phyloP scores from a whole-genome alignment of 2,888 invertebrate genomes.

The Iphiclides podalirius region DNA sequence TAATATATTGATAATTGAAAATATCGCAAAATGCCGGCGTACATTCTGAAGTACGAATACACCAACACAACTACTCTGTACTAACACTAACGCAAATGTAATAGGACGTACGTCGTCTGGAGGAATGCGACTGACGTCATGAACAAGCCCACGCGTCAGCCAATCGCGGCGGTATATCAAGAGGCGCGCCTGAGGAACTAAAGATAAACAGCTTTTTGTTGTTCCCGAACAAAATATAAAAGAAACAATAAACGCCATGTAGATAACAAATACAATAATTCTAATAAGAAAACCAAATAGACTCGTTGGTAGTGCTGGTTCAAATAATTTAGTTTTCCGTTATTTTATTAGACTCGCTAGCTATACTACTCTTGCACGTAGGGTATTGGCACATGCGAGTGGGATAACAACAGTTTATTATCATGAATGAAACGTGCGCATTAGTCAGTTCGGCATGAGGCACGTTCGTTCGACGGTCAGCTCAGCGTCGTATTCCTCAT shows the following conservation, averaged over 20 bases:
- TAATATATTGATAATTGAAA: neutral
- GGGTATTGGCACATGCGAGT: slow-evolving; percentile 39
- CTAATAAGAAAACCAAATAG: slow-evolving; percentile 15
- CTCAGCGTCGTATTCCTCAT: slow-evolving; percentile 57
- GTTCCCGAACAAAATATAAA: neutral
- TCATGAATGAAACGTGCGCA: slow-evolving; percentile 72
- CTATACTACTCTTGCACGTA: slow-evolving; percentile 32
- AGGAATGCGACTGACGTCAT: slow-evolving; percentile 74
- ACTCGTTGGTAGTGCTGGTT: slow-evolving; percentile 12
- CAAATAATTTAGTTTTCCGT: slow-evolving; percentile 13
- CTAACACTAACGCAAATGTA: slow-evolving; percentile 51
- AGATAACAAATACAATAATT: neutral
- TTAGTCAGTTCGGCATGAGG: slow-evolving; percentile 42
- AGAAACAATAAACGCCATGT: neutral
- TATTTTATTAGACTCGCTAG: slow-evolving; percentile 23
- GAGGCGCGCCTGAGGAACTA: slow-evolving; percentile 81
- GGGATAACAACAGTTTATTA: slow-evolving; percentile 62
- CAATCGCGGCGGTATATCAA: slow-evolving; percentile 75
- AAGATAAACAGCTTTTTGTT: slow-evolving; percentile 33
- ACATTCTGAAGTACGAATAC: slow-evolving; percentile 4
- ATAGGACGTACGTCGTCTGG: slow-evolving; percentile 54
- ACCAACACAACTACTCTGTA: slow-evolving; percentile 23
- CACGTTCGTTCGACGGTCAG: slow-evolving; percentile 48
- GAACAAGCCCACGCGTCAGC: slow-evolving; percentile 73
- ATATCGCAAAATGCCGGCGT: too few species aligned